Conservation (phyloP, 2,888 invertebrate species). For the Parelbella ahira region DNA sequence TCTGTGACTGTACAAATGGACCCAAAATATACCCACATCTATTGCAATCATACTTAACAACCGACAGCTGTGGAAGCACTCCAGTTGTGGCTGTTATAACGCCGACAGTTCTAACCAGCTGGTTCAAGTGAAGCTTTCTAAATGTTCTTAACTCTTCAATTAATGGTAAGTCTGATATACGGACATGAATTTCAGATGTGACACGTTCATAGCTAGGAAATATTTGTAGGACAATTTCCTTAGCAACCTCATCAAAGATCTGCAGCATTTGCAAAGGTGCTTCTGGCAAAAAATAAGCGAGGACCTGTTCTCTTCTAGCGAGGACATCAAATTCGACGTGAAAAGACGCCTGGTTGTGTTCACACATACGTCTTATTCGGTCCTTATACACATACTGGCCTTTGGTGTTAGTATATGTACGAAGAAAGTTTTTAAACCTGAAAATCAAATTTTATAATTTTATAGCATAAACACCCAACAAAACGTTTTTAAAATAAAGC, state of each 20-base stretch:
- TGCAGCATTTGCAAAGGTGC: slow-evolving; percentile 98
- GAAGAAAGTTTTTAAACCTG: slow-evolving; percentile 93
- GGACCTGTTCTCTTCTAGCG: slow-evolving; percentile 93
- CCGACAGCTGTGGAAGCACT: slow-evolving; percentile 95
- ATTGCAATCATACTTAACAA: slow-evolving; percentile 98
- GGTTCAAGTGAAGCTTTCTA: slow-evolving; percentile 93
- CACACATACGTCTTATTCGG: slow-evolving; percentile 96
- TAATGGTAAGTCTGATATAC: slow-evolving; percentile 96
- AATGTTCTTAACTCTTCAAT: slow-evolving; percentile 97
- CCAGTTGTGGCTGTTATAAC: slow-evolving; percentile 98
- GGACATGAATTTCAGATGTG: slow-evolving; percentile 94
- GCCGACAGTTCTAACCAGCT: slow-evolving; percentile 91
- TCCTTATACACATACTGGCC: slow-evolving; percentile 95
- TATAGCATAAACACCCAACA: too few species aligned
- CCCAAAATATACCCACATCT: slow-evolving; percentile 97
- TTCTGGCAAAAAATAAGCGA: slow-evolving; percentile 98
- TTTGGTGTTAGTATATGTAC: slow-evolving; percentile 92
- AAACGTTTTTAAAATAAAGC: too few species aligned
- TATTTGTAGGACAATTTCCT: slow-evolving; percentile 93
- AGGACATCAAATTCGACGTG: slow-evolving; percentile 96
- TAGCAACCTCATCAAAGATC: slow-evolving; percentile 97
- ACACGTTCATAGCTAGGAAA: slow-evolving; percentile 98
- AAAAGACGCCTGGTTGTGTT: slow-evolving; percentile 93
- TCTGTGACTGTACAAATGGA: slow-evolving; percentile 96
- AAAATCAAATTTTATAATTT: slow-evolving; percentile 26